A percentile compares a stretch with the other conserved stretches of the same genome.
These are phyloP conservation scores for Holothuria glaberrima DNA, from an alignment of 35 echinoderm and acorn worm species.

Conservation along the genomic window DNA sequence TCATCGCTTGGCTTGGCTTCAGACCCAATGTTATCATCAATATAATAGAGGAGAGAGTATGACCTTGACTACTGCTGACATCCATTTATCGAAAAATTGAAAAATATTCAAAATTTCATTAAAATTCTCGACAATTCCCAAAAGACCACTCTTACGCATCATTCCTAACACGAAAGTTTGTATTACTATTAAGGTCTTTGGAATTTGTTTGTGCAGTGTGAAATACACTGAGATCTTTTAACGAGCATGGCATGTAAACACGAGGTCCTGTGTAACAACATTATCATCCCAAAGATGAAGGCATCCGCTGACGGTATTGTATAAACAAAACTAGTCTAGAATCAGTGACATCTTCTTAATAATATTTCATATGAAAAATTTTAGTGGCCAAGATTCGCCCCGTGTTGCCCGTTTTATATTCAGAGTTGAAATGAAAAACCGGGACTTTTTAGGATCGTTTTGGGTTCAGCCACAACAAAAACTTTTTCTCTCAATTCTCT, in stretches of 20 bases:
- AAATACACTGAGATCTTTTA: background rate
- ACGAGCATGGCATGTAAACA: constrained; percentile 30
- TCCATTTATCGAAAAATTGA: too few species aligned
- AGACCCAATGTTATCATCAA: too few species aligned
- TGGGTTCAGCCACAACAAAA: background rate
- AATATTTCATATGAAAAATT: constrained; percentile 18
- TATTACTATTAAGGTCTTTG: too few species aligned
- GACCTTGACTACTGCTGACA: too few species aligned
- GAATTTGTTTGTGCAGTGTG: background rate
- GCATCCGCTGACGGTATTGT: background rate
- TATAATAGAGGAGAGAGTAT: too few species aligned
- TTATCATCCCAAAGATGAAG: background rate
- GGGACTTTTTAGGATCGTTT: constrained; percentile 1
- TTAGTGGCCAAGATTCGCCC: constrained; percentile 4
- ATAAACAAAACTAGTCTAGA: constrained; percentile 11
- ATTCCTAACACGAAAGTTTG: background rate
- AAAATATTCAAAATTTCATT: constrained; percentile 10
- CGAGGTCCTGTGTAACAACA: constrained; percentile 1
- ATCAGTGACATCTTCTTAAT: background rate
- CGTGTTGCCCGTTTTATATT: too few species aligned
- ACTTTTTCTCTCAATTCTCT: constrained; percentile 27
- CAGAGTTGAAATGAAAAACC: too few species aligned
- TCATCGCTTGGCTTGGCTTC: too few species aligned
- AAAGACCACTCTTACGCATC: constrained; percentile 1
- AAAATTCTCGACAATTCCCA: constrained; percentile 17